Evolutionary conservation across 1,140 invertebrate genomes (phyloP), one percentile per base, ranked within the genome.

Genomic region (Zaprionus camerounensis): DNA sequence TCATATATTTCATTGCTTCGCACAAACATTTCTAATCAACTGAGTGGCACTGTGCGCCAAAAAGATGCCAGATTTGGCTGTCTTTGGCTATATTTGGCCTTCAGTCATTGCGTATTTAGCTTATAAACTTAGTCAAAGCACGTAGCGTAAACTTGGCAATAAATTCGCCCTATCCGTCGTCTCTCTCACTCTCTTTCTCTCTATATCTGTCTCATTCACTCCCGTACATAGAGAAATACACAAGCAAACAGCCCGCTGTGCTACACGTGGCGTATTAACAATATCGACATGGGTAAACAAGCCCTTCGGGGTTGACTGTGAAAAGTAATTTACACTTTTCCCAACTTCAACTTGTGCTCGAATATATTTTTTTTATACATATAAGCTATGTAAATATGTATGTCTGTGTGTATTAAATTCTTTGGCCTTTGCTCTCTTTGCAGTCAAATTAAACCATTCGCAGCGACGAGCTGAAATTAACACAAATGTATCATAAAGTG

Each of bases 251-350:
- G 20, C 57, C 57, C 58, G 84, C 71, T 88, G 84, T 12, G 74
- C 28, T 82, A 80, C 85, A 88, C 85, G 85, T 88, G 85, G 82
- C 85, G 81, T 90, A 88, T 88, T 90, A 88, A 90, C 81, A 90
- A 82, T 88, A 88, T 90, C 85, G 81, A 85, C 81, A 90, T 90
- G 78, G 80, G 81, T 80, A 88, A 88, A 90, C 86, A 90, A 85
- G 78, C 76, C 78, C 76, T 57, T 69, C 41, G 71, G 81, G 81
- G 75, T 71, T 67, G 70, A 20, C 57, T 67, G 49, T 36, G n/a
- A 12, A 66, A 80, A 85, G 84, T 88, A 88, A 88, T 88, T 88
- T 88, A 90, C 86, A 88, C 85, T 88, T 87, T 84, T 84, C 53
- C 38, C 38, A 63, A 67, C 71, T 75, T 74, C 46, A 76, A 75